These are phyloP conservation scores for Notocelia uddmanniana DNA, from an alignment of 2,888 invertebrate species.

Conservation along the genomic window DNA sequence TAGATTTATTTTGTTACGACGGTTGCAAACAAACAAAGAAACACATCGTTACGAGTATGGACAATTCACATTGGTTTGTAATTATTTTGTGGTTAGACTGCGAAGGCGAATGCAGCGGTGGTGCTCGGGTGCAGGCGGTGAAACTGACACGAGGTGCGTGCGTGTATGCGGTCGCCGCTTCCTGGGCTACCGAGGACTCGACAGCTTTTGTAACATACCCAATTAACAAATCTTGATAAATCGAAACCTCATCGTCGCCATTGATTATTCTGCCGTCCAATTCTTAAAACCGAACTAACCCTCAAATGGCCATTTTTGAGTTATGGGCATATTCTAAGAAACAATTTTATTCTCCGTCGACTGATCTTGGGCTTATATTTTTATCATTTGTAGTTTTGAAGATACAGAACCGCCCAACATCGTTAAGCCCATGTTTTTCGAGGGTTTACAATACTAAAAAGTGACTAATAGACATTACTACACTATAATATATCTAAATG, in stretches of 20 bases:
- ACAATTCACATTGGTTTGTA: conserved; percentile 26
- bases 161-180: conserved; percentile 60
- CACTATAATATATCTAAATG: too few species aligned
- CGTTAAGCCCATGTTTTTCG: too few species aligned
- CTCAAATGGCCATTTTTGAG: too few species aligned
- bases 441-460: too few species aligned
- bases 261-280: too few species aligned
- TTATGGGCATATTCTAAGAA: too few species aligned
- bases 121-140: conserved; percentile 63
- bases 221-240: conserved; percentile 25
- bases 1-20: conserved; percentile 5
- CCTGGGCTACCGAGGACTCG: conserved; percentile 23
- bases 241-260: background rate
- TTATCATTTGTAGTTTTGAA: too few species aligned
- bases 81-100: conserved; percentile 54
- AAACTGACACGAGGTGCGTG: conserved; percentile 68
- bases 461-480: too few species aligned
- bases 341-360: too few species aligned
- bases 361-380: too few species aligned
- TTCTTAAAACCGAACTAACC: too few species aligned
- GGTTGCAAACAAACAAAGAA: background rate
- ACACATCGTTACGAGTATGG: background rate
- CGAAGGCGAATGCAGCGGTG: conserved; percentile 68
- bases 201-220: conserved; percentile 9
- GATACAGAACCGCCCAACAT: too few species aligned